Evolutionary conservation across 2,888 invertebrate genomes (phyloP), one percentile per base, ranked within the genome.

Genomic region (Xylota segnis): DNA sequence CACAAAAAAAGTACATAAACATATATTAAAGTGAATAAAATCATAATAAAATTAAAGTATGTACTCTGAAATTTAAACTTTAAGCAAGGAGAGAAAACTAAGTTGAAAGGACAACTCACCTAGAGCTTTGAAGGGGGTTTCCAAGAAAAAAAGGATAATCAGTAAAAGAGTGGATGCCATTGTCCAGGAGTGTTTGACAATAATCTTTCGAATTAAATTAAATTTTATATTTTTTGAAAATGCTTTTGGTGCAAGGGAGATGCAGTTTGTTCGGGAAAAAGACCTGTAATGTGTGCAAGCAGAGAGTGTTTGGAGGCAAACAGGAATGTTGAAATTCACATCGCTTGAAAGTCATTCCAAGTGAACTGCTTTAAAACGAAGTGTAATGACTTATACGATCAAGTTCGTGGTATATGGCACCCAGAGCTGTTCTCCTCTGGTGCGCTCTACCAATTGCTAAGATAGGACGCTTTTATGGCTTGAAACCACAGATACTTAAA

Each of bases 31-130:
- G 50, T 7, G 18, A 23, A 12, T 23, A 18, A 14, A 32, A 32
- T 14, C n/a, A 32, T 54, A 54, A 54, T 54, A 54, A 54, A 54
- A 54, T 54, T 32, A 29, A 54, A 54, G 32, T 32, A 54, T 32
- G 32, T 32, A 14, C 54, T 32, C 14, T 32, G 14, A 32, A 32
- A 32, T 32, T 54, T 32, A 14, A 14, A 32, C 14, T 32, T 29
- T 14, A 54, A 54, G 7, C n/a, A n/a, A 32, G 14, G 14, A 54
- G 27, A 5, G 32, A 54, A 29, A 52, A 54, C 1, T 12, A 27
- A n/a, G 27, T 4, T 12, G 52, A 27, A 52, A 32, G 1, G 6
- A 14, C 14, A 32, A 9, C 32, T 14, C 12, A 54, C 54, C 54
- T 54, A 14, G 23, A 4, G 12, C 12, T 50, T 50, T 50, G 12